These are phyloP conservation scores for Halcyon senegalensis DNA, from an alignment of 2,113 vertebrate genomes.

Conservation along the genomic window DNA sequence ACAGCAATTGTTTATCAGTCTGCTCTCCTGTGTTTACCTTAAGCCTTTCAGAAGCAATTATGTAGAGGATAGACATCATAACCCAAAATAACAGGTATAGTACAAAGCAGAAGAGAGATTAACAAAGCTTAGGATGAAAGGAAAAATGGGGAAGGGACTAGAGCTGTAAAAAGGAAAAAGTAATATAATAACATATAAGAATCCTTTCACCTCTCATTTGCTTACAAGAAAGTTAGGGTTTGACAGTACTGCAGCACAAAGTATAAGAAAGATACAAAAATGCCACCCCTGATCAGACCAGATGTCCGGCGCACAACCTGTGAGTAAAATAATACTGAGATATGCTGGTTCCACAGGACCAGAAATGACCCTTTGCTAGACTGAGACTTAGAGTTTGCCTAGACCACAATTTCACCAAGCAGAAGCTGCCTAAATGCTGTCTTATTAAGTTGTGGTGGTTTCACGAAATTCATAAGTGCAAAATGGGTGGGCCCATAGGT, in stretches of 20 bases:
- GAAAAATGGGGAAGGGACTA: neutral
- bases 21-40: conserved; percentile 58
- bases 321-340: neutral
- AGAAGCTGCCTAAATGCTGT: neutral
- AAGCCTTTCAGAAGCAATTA: conserved; percentile 61
- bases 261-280: neutral
- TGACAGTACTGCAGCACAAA: neutral
- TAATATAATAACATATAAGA: neutral
- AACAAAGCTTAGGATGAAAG: neutral
- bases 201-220: neutral
- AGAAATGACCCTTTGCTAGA: neutral
- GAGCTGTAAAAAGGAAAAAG: neutral
- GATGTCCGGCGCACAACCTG: neutral
- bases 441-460: too few species aligned
- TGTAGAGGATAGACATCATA: neutral
- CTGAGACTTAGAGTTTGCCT: neutral
- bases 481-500: neutral
- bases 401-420: neutral
- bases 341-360: neutral
- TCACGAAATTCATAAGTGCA: too few species aligned
- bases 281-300: neutral
- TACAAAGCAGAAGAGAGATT: neutral
- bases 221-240: neutral
- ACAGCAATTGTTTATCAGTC: conserved; percentile 53
- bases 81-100: neutral